These are phyloP conservation scores for Oplegnathus fasciatus DNA, from an alignment of 2,113 vertebrate species.

Conservation along the genomic window DNA sequence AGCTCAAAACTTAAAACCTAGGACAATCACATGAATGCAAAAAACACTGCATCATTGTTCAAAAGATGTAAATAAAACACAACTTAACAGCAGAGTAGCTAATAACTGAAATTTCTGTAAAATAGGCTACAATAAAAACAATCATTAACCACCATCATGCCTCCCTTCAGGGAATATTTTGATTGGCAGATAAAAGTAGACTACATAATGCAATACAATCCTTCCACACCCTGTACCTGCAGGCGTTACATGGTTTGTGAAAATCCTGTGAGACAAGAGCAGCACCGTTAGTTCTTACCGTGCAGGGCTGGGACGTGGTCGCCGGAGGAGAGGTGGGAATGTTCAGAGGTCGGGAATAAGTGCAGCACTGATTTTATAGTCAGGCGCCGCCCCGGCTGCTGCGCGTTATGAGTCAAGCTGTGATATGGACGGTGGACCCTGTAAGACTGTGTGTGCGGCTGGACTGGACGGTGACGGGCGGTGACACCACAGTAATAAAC, in stretches of 20 bases:
- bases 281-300: conserved; percentile 67
- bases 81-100: neutral
- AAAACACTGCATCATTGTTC: neutral
- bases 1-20: neutral
- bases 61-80: neutral
- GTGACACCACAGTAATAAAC: neutral
- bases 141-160: neutral
- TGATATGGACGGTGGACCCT: neutral
- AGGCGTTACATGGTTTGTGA: neutral
- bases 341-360: conserved; percentile 46
- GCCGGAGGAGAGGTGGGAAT: conserved; percentile 16
- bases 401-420: conserved; percentile 41
- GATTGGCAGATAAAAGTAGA: neutral
- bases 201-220: neutral
- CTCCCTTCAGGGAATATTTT: neutral
- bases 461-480: neutral
- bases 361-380: conserved; percentile 65
- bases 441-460: too few species aligned
- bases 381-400: conserved; percentile 70
- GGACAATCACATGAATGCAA: neutral
- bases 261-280: neutral
- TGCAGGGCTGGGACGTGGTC: conserved; percentile 19
- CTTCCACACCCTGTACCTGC: neutral
- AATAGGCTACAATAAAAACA: neutral
- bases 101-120: neutral